Evolutionary conservation across 2,797 vertebrate species (phyloP), one percentile per base, ranked within the genome.

Genomic region (Adelosebastes latens): DNA sequence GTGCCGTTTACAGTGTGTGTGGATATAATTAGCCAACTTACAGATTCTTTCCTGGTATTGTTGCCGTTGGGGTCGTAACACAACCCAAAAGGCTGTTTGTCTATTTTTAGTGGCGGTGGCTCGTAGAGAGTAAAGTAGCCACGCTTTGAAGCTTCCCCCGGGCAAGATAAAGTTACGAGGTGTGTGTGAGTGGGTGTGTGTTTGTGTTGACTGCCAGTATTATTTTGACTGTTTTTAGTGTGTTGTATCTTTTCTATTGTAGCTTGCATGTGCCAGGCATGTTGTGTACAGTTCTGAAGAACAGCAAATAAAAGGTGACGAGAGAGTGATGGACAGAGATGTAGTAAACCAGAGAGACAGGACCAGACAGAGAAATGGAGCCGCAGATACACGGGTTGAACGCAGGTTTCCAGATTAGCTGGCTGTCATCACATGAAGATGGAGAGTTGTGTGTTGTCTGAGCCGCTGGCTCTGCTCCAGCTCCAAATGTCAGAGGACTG

Each of bases 21-120:
- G 77, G 80, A 80, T 94, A 94, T 89, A 90, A 91, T 94, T 92
- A 93, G 90, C 80, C 59, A 0, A 46, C 12, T 1, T 58, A 77
- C 77, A 77, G 83, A 91, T 94, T 93, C 77, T 92, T 94, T 94
- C 94, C 93, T 92, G 92, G 89, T 86, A 93, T 96, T 95, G 94
- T 95, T 95, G 81, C 79, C n/a, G 14, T 82, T 31, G 62, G 75
- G 56, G 77, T 91, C 85, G 89, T 90, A 94, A 95, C 83, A 70
- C 79, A 89, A 92, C 84, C 93, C 88, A 71, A 81, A 90, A 84
- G 79, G 75, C 76, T 31, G 70, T 77, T 72, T 32, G 73, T 75
- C 89, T 95, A 93, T 94, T 93, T 92, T 92, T 92, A 91, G 90
- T 64, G 80, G 74, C 75, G 77, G 73, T 25, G 65, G 81, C 76